phyloP scores from a whole-genome alignment of 2,797 vertebrate genomes.

The Sebastes trivittatus region DNA sequence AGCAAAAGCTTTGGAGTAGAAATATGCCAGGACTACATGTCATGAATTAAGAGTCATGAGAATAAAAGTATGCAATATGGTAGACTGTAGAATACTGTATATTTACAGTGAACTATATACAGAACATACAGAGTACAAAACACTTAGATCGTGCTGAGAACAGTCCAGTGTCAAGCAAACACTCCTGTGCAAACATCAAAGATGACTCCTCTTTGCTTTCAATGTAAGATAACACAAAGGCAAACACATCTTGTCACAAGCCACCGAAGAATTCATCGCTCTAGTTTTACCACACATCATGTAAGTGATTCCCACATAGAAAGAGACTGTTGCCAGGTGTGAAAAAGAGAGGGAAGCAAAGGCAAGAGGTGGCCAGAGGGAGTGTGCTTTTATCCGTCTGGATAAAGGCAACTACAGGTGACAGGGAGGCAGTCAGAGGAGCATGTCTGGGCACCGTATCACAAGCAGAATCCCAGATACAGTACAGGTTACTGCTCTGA shows the following conservation, averaged over 20 bases:
- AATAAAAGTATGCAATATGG: background rate
- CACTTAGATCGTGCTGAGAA: background rate
- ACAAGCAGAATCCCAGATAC: conserved; percentile 19
- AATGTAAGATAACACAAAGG: background rate
- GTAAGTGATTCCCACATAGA: conserved; percentile 4
- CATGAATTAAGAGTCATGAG: background rate
- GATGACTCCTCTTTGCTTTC: background rate
- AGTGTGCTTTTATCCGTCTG: conserved; percentile 48
- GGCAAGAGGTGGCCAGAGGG: conserved; percentile 51
- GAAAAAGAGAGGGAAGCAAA: conserved; percentile 29
- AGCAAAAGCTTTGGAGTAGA: background rate
- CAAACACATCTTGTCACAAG: background rate
- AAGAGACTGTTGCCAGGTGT: conserved; percentile 8
- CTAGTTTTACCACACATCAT: background rate
- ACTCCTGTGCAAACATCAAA: background rate
- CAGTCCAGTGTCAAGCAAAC: background rate
- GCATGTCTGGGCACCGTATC: background rate
- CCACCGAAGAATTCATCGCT: background rate
- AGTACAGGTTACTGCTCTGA: background rate
- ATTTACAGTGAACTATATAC: background rate
- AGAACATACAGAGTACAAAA: background rate
- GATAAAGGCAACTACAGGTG: conserved; percentile 49
- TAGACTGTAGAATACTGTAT: background rate
- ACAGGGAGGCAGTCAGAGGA: conserved; percentile 34
- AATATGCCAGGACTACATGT: background rate